A percentile compares a stretch with the other conserved stretches of the same genome.
Evolutionary conservation across 2,888 invertebrate species (phyloP).

Genomic region (Heliconius erato): DNA sequence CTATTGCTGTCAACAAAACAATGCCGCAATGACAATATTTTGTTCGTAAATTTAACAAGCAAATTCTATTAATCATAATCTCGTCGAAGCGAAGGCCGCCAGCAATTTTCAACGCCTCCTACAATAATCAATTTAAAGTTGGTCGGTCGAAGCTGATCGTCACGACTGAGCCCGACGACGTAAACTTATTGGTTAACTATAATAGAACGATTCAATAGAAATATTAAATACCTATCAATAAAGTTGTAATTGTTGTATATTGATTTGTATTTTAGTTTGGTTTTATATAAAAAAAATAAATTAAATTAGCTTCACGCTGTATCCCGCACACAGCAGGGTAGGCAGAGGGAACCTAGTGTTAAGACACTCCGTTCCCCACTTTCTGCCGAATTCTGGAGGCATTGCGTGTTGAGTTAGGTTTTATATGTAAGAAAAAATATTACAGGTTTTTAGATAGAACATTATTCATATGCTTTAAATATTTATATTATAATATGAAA

Average conservation of each 20-base stretch:
- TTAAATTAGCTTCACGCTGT: too few relatives aligned
- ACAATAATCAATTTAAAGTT: slow-evolving; percentile 63
- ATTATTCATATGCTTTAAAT: too few relatives aligned
- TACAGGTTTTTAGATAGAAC: too few relatives aligned
- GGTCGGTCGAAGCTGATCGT: slow-evolving; percentile 53
- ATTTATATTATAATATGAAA: too few relatives aligned
- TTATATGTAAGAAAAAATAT: too few relatives aligned
- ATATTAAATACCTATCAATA: slow-evolving; percentile 48
- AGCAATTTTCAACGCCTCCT: slow-evolving; percentile 57
- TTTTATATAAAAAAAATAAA: too few relatives aligned
- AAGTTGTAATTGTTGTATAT: slow-evolving; percentile 32
- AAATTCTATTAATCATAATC: slow-evolving; percentile 67
- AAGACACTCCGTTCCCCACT: too few relatives aligned
- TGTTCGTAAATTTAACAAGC: slow-evolving; percentile 61
- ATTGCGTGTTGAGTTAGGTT: too few relatives aligned
- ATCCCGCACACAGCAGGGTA: too few relatives aligned
- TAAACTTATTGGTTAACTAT: slow-evolving; percentile 55
- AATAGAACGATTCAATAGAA: slow-evolving; percentile 50
- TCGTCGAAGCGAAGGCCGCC: slow-evolving; percentile 53
- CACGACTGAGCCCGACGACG: slow-evolving; percentile 50
- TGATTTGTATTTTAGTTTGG: not conserved
- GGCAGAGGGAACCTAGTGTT: too few relatives aligned
- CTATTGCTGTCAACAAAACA: slow-evolving; percentile 25
- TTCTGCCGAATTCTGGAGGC: too few relatives aligned
- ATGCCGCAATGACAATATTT: slow-evolving; percentile 49